phyloP scores from a whole-genome alignment of 2,888 invertebrate genomes.

The Andricus curvator region DNA sequence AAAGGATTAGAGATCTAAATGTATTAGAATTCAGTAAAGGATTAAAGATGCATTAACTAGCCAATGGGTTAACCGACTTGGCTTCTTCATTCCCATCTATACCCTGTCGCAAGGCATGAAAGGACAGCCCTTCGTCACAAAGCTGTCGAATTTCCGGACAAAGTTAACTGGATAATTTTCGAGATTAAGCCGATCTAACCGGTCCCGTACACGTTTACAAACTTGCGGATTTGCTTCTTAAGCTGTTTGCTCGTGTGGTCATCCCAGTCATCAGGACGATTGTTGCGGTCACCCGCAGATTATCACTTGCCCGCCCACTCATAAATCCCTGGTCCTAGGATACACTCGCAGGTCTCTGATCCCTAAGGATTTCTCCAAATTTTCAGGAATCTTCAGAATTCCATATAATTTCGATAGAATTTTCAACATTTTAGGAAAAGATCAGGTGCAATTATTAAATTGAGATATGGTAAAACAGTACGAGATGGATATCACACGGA shows the following conservation, averaged over 20 bases:
- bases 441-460: too few relatives aligned
- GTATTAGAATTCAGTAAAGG: slow-evolving; percentile 58
- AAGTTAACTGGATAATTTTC: slow-evolving; percentile 74
- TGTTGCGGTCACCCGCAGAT: slow-evolving; percentile 74
- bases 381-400: neutral
- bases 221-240: slow-evolving; percentile 68
- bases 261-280: slow-evolving; percentile 59
- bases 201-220: slow-evolving; percentile 70
- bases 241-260: slow-evolving; percentile 54
- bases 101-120: slow-evolving; percentile 30
- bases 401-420: neutral
- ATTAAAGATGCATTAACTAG: slow-evolving; percentile 57
- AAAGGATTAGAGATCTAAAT: slow-evolving; percentile 54
- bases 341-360: slow-evolving; percentile 44
- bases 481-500: too few relatives aligned
- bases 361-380: slow-evolving; percentile 46
- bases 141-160: slow-evolving; percentile 56
- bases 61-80: slow-evolving; percentile 46
- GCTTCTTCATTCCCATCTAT: slow-evolving; percentile 36
- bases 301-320: slow-evolving; percentile 73
- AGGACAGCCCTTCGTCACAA: slow-evolving; percentile 37
- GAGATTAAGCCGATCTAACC: slow-evolving; percentile 61
- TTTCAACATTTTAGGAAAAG: neutral
- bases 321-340: slow-evolving; percentile 48
- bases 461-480: neutral